Percentiles rank a stretch among this genome's conserved stretches.
phyloP scores from a whole-genome alignment of 2,888 invertebrate species.

The Sesia apiformis region DNA sequence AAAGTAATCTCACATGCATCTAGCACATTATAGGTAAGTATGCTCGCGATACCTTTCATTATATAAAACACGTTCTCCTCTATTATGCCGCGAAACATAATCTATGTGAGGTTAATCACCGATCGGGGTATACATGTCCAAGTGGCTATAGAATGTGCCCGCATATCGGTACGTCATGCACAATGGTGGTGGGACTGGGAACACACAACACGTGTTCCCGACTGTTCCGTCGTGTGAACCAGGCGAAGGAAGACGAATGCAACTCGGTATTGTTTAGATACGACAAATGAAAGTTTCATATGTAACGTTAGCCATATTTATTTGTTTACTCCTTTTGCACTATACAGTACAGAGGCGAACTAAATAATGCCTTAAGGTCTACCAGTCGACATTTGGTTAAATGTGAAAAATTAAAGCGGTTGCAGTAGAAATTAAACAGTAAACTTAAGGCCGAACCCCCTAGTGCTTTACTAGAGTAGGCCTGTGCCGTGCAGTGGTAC shows the following conservation, averaged over 20 bases:
- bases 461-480: too few species aligned
- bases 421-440: too few species aligned
- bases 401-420: too few species aligned
- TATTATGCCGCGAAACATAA: slow-evolving; percentile 5
- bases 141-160: slow-evolving; percentile 40
- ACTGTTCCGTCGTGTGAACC: slow-evolving; percentile 10
- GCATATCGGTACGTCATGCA: slow-evolving; percentile 32
- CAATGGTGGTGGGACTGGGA: slow-evolving; percentile 18
- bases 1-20: too few species aligned
- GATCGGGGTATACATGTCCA: slow-evolving; percentile 5
- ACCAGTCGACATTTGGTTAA: too few species aligned
- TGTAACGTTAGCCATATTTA: too few species aligned
- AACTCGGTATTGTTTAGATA: background rate
- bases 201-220: slow-evolving; percentile 48
- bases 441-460: too few species aligned
- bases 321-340: too few species aligned
- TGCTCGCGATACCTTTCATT: background rate
- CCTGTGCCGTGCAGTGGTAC: too few species aligned
- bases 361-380: too few species aligned
- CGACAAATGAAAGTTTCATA: too few species aligned
- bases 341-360: too few species aligned
- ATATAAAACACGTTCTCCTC: background rate
- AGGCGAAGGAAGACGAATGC: slow-evolving; percentile 1
- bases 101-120: slow-evolving; percentile 7
- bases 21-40: background rate